Evolutionary conservation across 2,797 vertebrate species (phyloP).

Genomic region (Numenius phaeopus): DNA sequence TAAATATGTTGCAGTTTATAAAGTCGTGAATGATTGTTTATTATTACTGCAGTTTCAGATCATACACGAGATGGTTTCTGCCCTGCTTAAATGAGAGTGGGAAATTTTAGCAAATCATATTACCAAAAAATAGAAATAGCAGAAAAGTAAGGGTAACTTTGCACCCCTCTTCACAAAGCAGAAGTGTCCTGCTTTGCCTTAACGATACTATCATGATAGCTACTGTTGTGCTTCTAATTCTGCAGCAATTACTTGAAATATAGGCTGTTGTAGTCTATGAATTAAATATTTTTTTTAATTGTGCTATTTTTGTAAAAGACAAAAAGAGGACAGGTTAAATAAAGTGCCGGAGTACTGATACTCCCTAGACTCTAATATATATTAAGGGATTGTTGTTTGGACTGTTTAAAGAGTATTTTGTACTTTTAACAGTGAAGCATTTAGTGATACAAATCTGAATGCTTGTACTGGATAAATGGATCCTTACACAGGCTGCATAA

Average conservation of each 20-base stretch:
- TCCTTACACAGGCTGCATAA: background rate
- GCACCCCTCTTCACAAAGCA: background rate
- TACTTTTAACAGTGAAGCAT: background rate
- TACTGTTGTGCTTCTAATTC: background rate
- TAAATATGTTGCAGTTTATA: background rate
- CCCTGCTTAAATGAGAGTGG: background rate
- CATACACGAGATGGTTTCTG: background rate
- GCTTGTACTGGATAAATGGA: background rate
- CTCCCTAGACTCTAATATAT: background rate
- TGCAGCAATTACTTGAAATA: background rate
- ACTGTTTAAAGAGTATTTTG: background rate
- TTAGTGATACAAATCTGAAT: background rate
- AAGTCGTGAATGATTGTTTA: background rate
- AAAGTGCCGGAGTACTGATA: background rate
- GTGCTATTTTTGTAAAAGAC: background rate
- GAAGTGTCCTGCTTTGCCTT: background rate
- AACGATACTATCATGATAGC: background rate
- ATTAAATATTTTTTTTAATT: background rate
- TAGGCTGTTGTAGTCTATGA: background rate
- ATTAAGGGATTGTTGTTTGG: fast-evolving
- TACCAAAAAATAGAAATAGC: background rate
- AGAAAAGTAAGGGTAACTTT: background rate
- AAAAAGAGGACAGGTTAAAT: background rate
- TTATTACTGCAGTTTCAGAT: background rate
- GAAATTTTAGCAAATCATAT: background rate